Conservation (phyloP, 2,113 vertebrate species). For the Isichthys henryi region DNA sequence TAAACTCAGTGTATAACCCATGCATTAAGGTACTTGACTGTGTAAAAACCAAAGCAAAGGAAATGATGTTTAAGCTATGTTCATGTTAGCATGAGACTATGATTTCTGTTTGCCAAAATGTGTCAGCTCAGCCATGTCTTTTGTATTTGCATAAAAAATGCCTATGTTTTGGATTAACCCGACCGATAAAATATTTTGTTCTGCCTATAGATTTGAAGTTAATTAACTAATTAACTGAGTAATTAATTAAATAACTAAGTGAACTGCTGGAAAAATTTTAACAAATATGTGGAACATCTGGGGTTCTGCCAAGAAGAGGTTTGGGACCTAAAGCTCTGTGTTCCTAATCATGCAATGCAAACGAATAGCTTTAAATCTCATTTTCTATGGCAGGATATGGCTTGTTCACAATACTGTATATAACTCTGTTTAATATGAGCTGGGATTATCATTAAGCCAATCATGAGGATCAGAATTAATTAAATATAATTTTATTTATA, state of each 20-base stretch:
- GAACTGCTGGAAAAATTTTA: not conserved
- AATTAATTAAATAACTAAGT: not conserved
- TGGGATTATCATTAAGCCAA: conserved; percentile 30
- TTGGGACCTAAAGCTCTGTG: not conserved
- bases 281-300: not conserved
- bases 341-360: not conserved
- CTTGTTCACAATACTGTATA: not conserved
- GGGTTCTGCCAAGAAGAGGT: not conserved
- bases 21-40: not conserved
- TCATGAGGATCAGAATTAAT: conserved; percentile 29
- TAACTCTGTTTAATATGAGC: conserved; percentile 14
- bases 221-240: not conserved
- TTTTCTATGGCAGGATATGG: not conserved
- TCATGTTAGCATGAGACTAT: not conserved
- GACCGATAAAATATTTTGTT: not conserved
- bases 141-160: not conserved
- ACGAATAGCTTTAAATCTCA: not conserved
- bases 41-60: not conserved
- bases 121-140: not conserved
- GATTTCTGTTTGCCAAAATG: not conserved
- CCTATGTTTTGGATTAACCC: not conserved
- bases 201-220: not conserved
- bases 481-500: conserved; percentile 30
- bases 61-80: not conserved
- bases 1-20: not conserved